Base-by-base conservation (phyloP, 2,888 invertebrate genomes). In the Lasioglossum vierecki region DNA sequence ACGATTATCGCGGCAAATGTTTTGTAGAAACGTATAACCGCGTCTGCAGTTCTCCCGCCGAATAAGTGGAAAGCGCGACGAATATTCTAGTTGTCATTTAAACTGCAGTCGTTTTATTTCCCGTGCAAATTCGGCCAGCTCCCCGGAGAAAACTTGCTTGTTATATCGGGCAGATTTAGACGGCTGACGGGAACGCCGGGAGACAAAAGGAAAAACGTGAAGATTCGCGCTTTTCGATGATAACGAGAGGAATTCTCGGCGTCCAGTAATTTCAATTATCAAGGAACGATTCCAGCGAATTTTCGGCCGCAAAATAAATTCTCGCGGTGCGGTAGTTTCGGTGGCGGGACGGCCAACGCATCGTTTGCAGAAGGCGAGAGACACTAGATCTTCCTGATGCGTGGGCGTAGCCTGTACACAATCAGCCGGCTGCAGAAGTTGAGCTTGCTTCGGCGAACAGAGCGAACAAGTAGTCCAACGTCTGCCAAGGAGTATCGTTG, bases 1-100 rank as follows among this genome's bases (percentile, higher is more conserved):
- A 87, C 83, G 86, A 86, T 83, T 83, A 83, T 77, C 63, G 77
- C 49, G 68, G 26, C 13, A 57, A 77, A 84, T 79, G 71, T 84
- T 83, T 84, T 66, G 76, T 44, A 70, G 74, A 53, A 46, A 80
- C 57, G 77, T 73, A 80, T 66, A 80, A 76, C 76, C 35, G 72
- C 26, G 76, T 76, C 83, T 66, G 35, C 39, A 35, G 57, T 39
- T 35, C 60, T 26, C 77, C 41, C 60, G 49, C 30, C 11, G 84
- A 78, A 78, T 83, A 83, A 84, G 78, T 41, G 78, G 70, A 78
- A 77, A 68, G 66, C 1, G 57, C 46, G 57, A 44, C 44, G 57
- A 57, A 72, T 71, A 53, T 53, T 44, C 76, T 70, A 18, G 78
- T 66, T 60, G 44, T 44, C 74, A 39, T n/a, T 83, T 73, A 70